Evolutionary conservation across 2,113 vertebrate species (phyloP).

Genomic region (Fregata magnificens): DNA sequence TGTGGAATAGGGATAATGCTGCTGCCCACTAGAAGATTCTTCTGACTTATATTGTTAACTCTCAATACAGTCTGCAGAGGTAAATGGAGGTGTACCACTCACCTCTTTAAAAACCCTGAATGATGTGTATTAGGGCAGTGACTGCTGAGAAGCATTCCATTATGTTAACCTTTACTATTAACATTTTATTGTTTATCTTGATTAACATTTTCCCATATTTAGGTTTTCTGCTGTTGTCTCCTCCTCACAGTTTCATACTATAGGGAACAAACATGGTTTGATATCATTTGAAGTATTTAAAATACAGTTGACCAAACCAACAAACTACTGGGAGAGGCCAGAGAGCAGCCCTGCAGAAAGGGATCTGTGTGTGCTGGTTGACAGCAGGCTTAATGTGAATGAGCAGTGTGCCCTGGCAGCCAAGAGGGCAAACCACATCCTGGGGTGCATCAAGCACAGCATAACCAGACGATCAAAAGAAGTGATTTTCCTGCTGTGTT

Average conservation of each 20-base stretch:
- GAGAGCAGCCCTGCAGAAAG: not conserved
- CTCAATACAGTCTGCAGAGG: not conserved
- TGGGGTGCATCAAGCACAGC: not conserved
- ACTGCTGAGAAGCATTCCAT: not conserved
- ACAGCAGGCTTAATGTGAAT: not conserved
- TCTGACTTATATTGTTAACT: not conserved
- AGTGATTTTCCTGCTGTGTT: not conserved
- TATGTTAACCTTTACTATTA: not conserved
- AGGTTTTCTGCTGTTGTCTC: not conserved
- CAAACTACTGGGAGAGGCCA: not conserved
- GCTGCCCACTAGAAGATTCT: not conserved
- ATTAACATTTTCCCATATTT: not conserved
- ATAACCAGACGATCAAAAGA: not conserved
- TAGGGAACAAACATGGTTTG: not conserved
- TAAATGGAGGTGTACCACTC: not conserved
- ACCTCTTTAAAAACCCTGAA: not conserved
- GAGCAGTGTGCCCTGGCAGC: not conserved
- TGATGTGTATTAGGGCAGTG: rapidly evolving
- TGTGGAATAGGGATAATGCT: not conserved
- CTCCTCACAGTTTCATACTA: not conserved
- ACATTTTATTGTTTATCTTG: not conserved
- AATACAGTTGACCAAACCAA: not conserved
- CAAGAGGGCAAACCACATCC: not conserved
- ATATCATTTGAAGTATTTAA: not conserved
- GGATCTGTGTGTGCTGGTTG: no score